Base-by-base conservation (phyloP, 2,888 invertebrate species). In the Scaptomyza parva region DNA sequence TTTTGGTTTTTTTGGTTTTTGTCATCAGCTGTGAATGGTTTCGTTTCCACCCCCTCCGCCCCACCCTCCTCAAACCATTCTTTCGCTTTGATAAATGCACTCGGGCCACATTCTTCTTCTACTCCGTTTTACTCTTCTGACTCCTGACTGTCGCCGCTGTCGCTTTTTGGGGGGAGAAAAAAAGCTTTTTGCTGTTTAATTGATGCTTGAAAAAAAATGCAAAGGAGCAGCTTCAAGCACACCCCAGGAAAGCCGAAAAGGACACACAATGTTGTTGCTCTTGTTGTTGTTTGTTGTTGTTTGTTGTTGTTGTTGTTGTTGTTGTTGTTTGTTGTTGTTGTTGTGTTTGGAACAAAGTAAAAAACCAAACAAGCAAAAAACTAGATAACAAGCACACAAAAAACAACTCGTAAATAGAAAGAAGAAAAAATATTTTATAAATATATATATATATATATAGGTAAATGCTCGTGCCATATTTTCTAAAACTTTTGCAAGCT, bases 141-240 rank as follows among this genome's bases (percentile, higher is more conserved):
- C n/a, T 20, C 14, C 24, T 6, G 12, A 12, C 14, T 30, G 30
- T n/a, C n/a, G n/a, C n/a, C n/a, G 6, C 8, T 22, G 26, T 45
- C 52, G 28, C 20, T 52, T 24, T 39, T 60, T n/a, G n/a, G 58
- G 24, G 20, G 8, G 1, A 2, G 0, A 58, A 61, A 71, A 28
- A 63, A 69, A 69, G 74, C 68, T 76, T 65, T 68, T 65, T 61
- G 28, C 68, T 65, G 62, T 68, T 76, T 76, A 67, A 76, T 79
- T 77, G 76, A 76, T 76, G 80, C 76, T 77, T 77, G 57, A 71
- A 71, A 71, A 58, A 57, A 71, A 58, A 57, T 61, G 37, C 48
- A 37, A 63, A 41, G 63, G 17, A 61, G 52, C 70, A 70, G 70
- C 65, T 78, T 75, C 58, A 75, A 61, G 69, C 37, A 52, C 60